phyloP scores from a whole-genome alignment of 2,113 vertebrate species.

The Neofelis nebulosa region DNA sequence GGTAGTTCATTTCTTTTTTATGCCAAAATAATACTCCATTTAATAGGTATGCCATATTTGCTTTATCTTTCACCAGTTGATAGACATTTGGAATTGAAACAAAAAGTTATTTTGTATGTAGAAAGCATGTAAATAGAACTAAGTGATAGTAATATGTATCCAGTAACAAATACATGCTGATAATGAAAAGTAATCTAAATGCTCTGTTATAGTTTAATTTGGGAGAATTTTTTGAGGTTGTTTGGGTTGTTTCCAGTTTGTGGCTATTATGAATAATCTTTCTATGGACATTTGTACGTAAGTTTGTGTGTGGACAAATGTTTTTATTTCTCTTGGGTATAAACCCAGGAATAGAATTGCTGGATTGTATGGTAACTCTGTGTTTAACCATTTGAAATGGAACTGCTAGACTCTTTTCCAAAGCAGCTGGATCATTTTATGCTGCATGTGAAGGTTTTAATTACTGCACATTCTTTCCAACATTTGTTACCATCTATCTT shows the following conservation, averaged over 20 bases:
- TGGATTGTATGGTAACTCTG: background rate
- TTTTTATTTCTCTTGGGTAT: background rate
- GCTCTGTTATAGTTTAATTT: background rate
- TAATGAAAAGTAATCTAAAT: background rate
- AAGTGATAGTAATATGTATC: background rate
- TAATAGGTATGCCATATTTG: background rate
- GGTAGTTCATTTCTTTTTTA: background rate
- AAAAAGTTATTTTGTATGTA: background rate
- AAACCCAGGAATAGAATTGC: background rate
- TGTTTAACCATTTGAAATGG: background rate
- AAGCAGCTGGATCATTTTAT: background rate
- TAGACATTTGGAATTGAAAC: background rate
- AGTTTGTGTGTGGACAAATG: background rate
- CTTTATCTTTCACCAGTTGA: background rate
- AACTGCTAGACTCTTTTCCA: background rate
- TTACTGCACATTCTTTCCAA: background rate
- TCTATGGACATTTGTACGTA: background rate
- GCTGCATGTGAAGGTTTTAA: background rate
- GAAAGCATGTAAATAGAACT: background rate
- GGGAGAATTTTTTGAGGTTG: background rate
- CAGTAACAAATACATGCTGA: background rate
- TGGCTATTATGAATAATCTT: background rate
- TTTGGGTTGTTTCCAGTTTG: background rate
- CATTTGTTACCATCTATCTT: background rate
- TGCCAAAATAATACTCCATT: background rate